Percentiles rank a stretch among this genome's conserved stretches.
Evolutionary conservation across 2,797 vertebrate species (phyloP).

Genomic region (Monodelphis domestica): DNA sequence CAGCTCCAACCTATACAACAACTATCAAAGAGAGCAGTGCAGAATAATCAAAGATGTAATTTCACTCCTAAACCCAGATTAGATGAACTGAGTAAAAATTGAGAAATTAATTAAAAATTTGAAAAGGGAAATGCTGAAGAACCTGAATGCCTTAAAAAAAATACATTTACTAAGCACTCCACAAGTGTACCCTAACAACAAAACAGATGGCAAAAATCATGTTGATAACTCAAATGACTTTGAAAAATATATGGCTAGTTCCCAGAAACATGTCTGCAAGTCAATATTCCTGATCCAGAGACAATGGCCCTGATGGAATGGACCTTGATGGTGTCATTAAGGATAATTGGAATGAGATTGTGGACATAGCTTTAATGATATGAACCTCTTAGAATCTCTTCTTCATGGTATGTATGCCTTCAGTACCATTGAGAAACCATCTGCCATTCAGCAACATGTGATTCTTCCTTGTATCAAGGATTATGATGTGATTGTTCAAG

Average conservation of each 20-base stretch:
- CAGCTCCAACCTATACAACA: not conserved
- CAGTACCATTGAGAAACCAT: too few species aligned
- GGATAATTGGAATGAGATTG: too few species aligned
- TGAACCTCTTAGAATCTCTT: too few species aligned
- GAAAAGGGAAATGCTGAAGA: not conserved
- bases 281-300: too few species aligned
- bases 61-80: not conserved
- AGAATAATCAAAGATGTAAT: not conserved
- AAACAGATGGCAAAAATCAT: not conserved
- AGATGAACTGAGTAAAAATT: not conserved
- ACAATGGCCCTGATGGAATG: too few species aligned
- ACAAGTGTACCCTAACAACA: not conserved
- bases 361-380: too few species aligned
- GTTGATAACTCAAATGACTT: not conserved
- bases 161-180: not conserved
- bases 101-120: not conserved
- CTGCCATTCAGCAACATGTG: too few species aligned
- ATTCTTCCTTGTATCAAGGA: too few species aligned
- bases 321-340: too few species aligned
- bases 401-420: too few species aligned
- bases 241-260: constrained; percentile 72
- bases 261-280: constrained; percentile 85
- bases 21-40: not conserved
- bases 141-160: not conserved
- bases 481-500: too few species aligned